Evolutionary conservation across 2,888 invertebrate genomes (phyloP).

Genomic region (Hypselothyrea guttata): DNA sequence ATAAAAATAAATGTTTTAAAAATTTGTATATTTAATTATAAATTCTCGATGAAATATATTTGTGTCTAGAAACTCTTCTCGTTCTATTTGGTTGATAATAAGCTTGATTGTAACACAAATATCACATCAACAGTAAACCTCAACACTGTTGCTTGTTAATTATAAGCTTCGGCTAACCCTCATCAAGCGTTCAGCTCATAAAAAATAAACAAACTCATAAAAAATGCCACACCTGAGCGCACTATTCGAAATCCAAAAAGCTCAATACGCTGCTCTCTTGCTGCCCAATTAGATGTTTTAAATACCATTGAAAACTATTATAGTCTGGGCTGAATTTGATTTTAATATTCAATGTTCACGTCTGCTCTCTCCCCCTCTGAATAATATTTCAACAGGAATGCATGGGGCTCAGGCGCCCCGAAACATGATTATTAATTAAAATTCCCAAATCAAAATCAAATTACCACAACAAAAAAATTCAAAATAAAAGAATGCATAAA

Average conservation of each 20-base stretch:
- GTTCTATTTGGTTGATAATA: neutral
- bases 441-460: constrained; percentile 78
- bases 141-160: constrained; percentile 22
- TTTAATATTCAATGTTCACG: constrained; percentile 38
- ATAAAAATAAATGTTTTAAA: too few species aligned
- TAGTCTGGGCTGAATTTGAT: constrained; percentile 29
- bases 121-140: constrained; percentile 22
- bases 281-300: constrained; percentile 61
- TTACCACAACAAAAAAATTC: constrained; percentile 61
- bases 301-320: constrained; percentile 60
- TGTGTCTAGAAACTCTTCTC: too few species aligned
- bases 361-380: constrained; percentile 20
- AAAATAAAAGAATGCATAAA: constrained; percentile 57
- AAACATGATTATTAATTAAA: constrained; percentile 76
- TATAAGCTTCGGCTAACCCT: constrained; percentile 27
- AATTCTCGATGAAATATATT: too few species aligned
- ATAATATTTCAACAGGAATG: constrained; percentile 62
- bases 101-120: constrained; percentile 4
- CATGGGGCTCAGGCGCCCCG: constrained; percentile 39
- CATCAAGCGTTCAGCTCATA: constrained; percentile 23
- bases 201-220: constrained; percentile 28
- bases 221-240: constrained; percentile 43
- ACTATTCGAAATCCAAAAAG: constrained; percentile 11
- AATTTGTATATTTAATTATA: too few species aligned
- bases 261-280: constrained; percentile 31